Conservation (phyloP, 1,140 invertebrate species). For the Carcinoscorpius rotundicauda region DNA sequence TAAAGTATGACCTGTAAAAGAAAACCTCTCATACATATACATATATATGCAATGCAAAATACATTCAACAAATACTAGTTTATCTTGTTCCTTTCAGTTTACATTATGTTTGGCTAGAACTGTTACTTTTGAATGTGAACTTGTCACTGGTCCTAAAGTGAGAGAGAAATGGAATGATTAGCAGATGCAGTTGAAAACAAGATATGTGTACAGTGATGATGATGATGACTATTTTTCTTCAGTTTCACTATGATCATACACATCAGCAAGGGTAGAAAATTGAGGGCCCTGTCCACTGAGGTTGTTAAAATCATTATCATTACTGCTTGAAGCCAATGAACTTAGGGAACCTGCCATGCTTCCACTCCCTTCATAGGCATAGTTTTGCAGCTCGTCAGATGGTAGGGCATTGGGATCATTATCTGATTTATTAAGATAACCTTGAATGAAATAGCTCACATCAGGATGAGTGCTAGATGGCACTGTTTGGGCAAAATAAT, state of each 20-base stretch:
- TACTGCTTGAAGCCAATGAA: conserved; percentile 84
- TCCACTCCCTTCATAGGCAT: conserved; percentile 93
- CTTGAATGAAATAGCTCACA: conserved; percentile 90
- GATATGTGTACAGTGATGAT: not conserved
- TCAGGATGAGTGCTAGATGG: conserved; percentile 60
- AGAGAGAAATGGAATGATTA: too few species aligned
- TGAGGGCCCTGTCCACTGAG: conserved; percentile 91
- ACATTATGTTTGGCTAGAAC: too few species aligned
- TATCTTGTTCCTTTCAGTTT: too few species aligned
- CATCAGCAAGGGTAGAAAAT: conserved; percentile 90
- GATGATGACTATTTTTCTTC: conserved; percentile 14
- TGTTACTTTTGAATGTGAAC: too few species aligned
- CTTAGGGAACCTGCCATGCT: conserved; percentile 91
- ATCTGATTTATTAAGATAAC: conserved; percentile 52
- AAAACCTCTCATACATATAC: too few species aligned
- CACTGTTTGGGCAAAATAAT: conserved; percentile 29
- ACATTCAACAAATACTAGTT: too few species aligned
- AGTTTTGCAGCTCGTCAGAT: conserved; percentile 92
- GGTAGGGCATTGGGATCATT: conserved; percentile 90
- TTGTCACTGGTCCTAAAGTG: too few species aligned
- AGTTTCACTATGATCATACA: conserved; percentile 73
- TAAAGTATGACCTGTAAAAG: too few species aligned
- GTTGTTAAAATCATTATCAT: conserved; percentile 94
- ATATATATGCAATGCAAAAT: too few species aligned
- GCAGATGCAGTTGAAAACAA: too few species aligned